A percentile compares a stretch with the other conserved stretches of the same genome.
Evolutionary conservation across 2,797 vertebrate species (phyloP).

Genomic region (Jordanella pulchra): DNA sequence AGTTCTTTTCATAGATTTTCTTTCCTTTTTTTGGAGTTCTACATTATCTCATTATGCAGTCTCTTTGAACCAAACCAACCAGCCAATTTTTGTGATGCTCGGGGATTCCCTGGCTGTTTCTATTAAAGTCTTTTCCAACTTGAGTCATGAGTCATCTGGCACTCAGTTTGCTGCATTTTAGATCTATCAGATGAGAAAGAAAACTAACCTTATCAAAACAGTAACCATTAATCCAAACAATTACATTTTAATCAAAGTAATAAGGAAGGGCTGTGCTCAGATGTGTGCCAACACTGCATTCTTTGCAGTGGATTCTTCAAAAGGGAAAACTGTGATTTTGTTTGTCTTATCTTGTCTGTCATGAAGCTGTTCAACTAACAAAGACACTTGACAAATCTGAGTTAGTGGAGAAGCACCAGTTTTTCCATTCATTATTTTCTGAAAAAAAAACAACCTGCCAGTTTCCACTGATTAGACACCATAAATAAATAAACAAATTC

Average conservation of each 20-base stretch:
- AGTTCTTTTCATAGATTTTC: neutral
- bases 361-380: conserved; percentile 36
- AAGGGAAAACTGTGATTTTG: conserved; percentile 39
- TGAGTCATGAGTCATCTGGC: conserved; percentile 40
- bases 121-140: conserved; percentile 37
- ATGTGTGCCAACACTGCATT: conserved; percentile 20
- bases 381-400: conserved; percentile 59
- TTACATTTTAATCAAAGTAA: conserved; percentile 4
- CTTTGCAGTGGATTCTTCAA: conserved; percentile 38
- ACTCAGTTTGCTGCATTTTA: conserved; percentile 1
- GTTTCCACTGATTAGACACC: conserved; percentile 32
- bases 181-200: conserved; percentile 12
- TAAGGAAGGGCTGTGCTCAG: conserved; percentile 23
- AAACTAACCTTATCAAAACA: conserved; percentile 24
- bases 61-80: conserved; percentile 13
- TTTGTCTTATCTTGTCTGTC: conserved; percentile 40
- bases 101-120: conserved; percentile 36
- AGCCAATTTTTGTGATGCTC: conserved; percentile 27
- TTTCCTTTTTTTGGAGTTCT: neutral
- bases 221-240: conserved; percentile 19
- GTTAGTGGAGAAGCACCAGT: conserved; percentile 29
- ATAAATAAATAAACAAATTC: conserved; percentile 12
- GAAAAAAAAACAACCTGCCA: neutral
- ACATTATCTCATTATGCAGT: conserved; percentile 21
- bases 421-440: conserved; percentile 50